Conservation (phyloP, 2,113 vertebrate genomes). For the Cyanistes caeruleus region DNA sequence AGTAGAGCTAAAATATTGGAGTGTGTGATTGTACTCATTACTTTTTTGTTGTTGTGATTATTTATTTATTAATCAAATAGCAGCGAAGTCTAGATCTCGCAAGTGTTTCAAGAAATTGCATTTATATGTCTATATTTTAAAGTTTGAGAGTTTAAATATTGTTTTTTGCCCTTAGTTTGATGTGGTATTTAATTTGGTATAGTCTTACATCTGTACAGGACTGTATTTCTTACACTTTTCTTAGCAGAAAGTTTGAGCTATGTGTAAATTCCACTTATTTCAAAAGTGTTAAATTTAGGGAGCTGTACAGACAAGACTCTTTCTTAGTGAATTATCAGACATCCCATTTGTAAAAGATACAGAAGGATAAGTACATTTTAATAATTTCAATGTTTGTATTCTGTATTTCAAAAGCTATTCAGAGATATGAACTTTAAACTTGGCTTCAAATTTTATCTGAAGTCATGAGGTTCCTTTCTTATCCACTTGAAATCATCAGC, state of each 20-base stretch:
- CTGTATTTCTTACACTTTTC: not conserved
- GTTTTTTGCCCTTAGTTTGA: not conserved
- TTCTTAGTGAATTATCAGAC: not conserved
- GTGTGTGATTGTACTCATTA: not conserved
- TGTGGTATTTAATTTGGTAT: not conserved
- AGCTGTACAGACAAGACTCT: not conserved
- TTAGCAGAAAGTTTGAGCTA: not conserved
- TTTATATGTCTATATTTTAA: not conserved
- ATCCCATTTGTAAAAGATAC: not conserved
- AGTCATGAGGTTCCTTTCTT: not conserved
- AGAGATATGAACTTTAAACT: not conserved
- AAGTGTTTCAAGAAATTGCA: not conserved
- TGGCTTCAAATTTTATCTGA: not conserved
- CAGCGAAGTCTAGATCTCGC: not conserved
- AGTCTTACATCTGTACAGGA: not conserved
- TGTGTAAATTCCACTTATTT: not conserved
- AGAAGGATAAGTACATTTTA: not conserved
- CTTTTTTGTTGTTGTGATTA: not conserved
- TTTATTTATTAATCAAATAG: not conserved
- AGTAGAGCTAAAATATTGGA: slow-evolving; percentile 45
- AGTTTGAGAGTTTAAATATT: not conserved
- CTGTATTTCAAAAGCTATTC: not conserved
- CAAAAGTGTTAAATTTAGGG: not conserved
- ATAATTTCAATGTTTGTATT: not conserved
- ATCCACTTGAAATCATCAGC: not conserved